phyloP scores from a whole-genome alignment of 1,140 invertebrate species.

The Episyrphus balteatus region DNA sequence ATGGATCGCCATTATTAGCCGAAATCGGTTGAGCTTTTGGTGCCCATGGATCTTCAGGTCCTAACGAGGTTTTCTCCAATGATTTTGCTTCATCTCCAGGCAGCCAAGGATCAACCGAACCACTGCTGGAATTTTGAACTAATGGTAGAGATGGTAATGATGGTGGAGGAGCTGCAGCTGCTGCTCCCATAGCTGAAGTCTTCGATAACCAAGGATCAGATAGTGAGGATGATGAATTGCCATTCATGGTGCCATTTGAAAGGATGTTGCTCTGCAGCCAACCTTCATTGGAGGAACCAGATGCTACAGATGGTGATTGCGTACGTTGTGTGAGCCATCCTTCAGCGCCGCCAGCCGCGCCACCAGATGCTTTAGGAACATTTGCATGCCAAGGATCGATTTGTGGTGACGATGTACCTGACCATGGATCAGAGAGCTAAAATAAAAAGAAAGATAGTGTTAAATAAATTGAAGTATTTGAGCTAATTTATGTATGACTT shows the following conservation, averaged over 20 bases:
- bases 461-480: neutral
- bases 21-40: slow-evolving; percentile 42
- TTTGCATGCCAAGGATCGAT: slow-evolving; percentile 47
- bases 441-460: slow-evolving; percentile 10
- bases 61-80: slow-evolving; percentile 1
- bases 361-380: slow-evolving; percentile 8
- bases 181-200: slow-evolving; percentile 8
- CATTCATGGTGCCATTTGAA: slow-evolving; percentile 6
- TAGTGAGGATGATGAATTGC: neutral
- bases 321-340: slow-evolving; percentile 13
- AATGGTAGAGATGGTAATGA: slow-evolving; percentile 14
- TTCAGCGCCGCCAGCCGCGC: slow-evolving; percentile 13
- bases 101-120: slow-evolving; percentile 48
- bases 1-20: slow-evolving; percentile 32
- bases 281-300: slow-evolving; percentile 32
- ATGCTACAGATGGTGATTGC: slow-evolving; percentile 32
- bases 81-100: slow-evolving; percentile 18
- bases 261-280: slow-evolving; percentile 33
- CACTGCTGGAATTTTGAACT: slow-evolving; percentile 17
- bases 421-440: slow-evolving; percentile 47
- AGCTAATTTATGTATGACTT: neutral
- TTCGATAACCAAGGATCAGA: slow-evolving; percentile 28
- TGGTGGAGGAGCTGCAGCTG: slow-evolving; percentile 15
- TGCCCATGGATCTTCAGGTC: slow-evolving; percentile 28
- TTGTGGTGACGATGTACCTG: slow-evolving; percentile 33